Percentiles rank a stretch among this genome's conserved stretches.
Conservation (phyloP, 2,113 vertebrate genomes). For the Zosterops japonicus region DNA sequence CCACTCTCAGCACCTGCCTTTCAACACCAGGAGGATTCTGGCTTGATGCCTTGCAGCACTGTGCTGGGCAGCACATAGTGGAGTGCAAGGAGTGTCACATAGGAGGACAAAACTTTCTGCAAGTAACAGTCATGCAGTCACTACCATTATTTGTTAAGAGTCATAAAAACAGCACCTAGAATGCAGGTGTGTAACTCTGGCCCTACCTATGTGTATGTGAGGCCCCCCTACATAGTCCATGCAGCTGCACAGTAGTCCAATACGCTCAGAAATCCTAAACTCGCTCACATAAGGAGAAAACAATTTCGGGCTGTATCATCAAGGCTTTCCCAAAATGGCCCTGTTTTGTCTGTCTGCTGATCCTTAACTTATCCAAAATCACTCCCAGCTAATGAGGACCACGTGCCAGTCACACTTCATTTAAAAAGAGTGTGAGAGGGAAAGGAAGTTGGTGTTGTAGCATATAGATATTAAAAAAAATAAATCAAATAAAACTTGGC, state of each 20-base stretch:
- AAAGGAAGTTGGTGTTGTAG: background rate
- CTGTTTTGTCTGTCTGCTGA: background rate
- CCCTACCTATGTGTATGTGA: too few species aligned
- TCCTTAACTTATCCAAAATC: background rate
- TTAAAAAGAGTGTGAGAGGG: background rate
- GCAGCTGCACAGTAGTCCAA: background rate
- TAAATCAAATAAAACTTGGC: slow-evolving; percentile 40
- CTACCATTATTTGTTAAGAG: background rate
- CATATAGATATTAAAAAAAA: slow-evolving; percentile 11
- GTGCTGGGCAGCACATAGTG: background rate
- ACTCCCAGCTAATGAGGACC: background rate
- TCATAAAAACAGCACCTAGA: background rate
- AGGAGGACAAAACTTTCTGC: background rate
- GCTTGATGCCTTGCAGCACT: background rate
- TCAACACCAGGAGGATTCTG: background rate
- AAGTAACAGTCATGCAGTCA: background rate
- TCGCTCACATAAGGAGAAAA: background rate
- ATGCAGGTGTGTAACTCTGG: background rate
- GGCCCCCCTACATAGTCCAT: too few species aligned
- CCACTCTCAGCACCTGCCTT: background rate
- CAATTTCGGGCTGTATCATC: background rate
- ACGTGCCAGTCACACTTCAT: background rate
- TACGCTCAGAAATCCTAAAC: background rate
- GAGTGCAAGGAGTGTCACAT: background rate
- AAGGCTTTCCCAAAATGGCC: background rate